These are phyloP conservation scores for Anthophora plumipes DNA, from an alignment of 2,888 invertebrate species.

Conservation along the genomic window DNA sequence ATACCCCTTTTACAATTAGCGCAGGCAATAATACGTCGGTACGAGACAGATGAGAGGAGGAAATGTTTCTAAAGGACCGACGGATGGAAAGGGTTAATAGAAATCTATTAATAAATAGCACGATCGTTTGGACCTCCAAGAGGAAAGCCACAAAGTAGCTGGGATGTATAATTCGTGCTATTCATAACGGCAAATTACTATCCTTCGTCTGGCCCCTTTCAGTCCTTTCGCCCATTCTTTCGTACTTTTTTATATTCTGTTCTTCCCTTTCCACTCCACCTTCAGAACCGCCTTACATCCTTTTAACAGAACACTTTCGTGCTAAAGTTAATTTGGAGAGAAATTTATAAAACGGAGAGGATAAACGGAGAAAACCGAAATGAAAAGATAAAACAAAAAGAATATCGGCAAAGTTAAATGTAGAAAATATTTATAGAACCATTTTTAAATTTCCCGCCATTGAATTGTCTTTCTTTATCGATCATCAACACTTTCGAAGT, in stretches of 20 bases:
- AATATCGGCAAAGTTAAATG: no score
- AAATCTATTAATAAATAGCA: slow-evolving; percentile 74
- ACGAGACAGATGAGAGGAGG: slow-evolving; percentile 1
- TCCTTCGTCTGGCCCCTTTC: slow-evolving; percentile 45
- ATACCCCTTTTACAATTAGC: neutral
- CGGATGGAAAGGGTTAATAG: slow-evolving; percentile 44
- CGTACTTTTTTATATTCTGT: slow-evolving; percentile 9
- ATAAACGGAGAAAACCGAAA: neutral
- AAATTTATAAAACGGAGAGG: no score
- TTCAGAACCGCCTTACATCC: neutral
- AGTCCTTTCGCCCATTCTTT: slow-evolving; percentile 18
- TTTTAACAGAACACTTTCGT: neutral
- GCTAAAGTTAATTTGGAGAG: neutral
- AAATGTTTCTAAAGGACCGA: slow-evolving; percentile 4
- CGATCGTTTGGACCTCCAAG: slow-evolving; percentile 28
- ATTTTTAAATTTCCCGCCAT: no score
- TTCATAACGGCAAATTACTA: slow-evolving; percentile 75
- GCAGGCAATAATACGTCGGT: slow-evolving; percentile 4
- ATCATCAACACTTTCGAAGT: no score
- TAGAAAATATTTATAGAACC: no score
- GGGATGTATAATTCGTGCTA: slow-evolving; percentile 66
- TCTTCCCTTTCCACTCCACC: neutral
- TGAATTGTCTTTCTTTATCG: no score
- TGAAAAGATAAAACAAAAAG: no score
- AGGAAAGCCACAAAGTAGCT: slow-evolving; percentile 77